Conservation (phyloP, 2,113 vertebrate genomes). For the Cygnus buccinator region DNA sequence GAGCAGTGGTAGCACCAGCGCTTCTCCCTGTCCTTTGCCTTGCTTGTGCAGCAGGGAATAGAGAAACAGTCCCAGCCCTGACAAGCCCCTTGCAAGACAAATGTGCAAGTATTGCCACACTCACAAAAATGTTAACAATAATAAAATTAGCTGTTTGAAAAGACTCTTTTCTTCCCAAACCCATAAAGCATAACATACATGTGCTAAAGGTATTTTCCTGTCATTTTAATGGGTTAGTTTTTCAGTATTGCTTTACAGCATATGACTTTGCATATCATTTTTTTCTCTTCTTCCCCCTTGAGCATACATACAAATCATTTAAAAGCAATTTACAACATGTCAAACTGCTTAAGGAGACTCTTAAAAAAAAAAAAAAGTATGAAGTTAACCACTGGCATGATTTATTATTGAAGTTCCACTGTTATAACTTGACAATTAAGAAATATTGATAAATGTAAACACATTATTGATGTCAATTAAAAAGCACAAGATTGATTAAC, state of each 20-base stretch:
- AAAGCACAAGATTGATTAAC: slow-evolving; percentile 76
- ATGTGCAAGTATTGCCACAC: neutral
- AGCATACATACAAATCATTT: slow-evolving; percentile 20
- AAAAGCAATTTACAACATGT: slow-evolving; percentile 64
- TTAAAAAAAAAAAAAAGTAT: slow-evolving; percentile 64
- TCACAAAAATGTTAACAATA: neutral
- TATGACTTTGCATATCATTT: neutral
- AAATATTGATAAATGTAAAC: slow-evolving; percentile 81
- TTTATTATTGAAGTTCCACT: slow-evolving; percentile 75
- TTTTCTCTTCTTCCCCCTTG: neutral
- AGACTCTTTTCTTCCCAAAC: neutral
- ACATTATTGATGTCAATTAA: slow-evolving; percentile 80
- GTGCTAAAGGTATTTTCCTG: neutral
- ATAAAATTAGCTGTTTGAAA: slow-evolving; percentile 5
- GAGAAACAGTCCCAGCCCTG: neutral
- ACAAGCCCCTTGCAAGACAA: neutral
- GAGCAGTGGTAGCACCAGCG: neutral
- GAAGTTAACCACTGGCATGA: slow-evolving; percentile 67
- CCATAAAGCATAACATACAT: neutral
- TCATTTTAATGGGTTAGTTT: neutral
- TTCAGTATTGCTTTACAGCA: neutral
- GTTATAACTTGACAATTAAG: slow-evolving; percentile 78
- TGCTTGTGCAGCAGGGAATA: neutral
- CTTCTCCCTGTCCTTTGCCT: neutral
- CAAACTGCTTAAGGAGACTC: slow-evolving; percentile 63